phyloP scores from a whole-genome alignment of 2,888 invertebrate species.

The Selenia dentaria region DNA sequence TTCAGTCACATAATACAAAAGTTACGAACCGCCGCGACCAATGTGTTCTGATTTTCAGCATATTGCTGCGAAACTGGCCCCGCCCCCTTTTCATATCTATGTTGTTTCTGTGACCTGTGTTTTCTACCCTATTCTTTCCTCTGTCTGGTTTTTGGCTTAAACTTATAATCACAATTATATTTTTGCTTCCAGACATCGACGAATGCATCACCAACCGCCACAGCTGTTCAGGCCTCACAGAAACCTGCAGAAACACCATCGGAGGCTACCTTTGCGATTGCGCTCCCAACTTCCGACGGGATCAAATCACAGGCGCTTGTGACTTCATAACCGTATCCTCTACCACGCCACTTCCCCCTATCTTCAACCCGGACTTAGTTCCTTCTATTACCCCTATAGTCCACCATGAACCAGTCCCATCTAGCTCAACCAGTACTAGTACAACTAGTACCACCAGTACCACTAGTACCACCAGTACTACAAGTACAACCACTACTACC shows the following conservation, averaged over 20 bases:
- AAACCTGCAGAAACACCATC: constrained; percentile 92
- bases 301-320: constrained; percentile 73
- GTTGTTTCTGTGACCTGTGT: too few species aligned
- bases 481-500: constrained; percentile 35
- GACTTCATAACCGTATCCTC: constrained; percentile 48
- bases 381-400: constrained; percentile 1
- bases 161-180: too few species aligned
- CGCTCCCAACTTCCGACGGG: constrained; percentile 90
- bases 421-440: constrained; percentile 37
- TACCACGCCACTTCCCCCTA: constrained; percentile 33
- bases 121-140: too few species aligned
- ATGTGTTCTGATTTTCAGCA: too few species aligned
- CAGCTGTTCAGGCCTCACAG: constrained; percentile 81
- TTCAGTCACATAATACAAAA: too few species aligned
- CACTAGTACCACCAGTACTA: too few species aligned
- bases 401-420: constrained; percentile 1
- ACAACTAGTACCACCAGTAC: too few species aligned
- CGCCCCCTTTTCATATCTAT: too few species aligned
- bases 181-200: constrained; percentile 86
- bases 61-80: too few species aligned
- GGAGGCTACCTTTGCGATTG: constrained; percentile 94
- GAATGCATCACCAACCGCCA: constrained; percentile 88
- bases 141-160: too few species aligned
- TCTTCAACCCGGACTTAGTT: constrained; percentile 5
- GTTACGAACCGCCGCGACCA: too few species aligned